phyloP scores from a whole-genome alignment of 1,140 invertebrate genomes.

The Lordiphosa mommai region DNA sequence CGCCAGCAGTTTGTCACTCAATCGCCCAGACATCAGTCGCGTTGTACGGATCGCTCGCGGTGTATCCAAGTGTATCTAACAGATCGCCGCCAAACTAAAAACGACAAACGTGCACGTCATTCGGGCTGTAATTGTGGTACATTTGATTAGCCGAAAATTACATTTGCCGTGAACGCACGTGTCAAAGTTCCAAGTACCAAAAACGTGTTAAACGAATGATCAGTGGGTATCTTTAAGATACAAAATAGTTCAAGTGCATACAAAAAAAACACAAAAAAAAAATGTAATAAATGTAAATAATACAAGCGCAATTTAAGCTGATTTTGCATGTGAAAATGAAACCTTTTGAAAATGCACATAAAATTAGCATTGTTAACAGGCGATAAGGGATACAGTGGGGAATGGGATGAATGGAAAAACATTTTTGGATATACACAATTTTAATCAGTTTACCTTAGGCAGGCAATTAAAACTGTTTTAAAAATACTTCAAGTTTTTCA shows the following conservation, averaged over 20 bases:
- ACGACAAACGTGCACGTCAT: conserved; percentile 27
- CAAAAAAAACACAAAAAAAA: conserved; percentile 3
- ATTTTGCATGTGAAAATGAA: conserved; percentile 23
- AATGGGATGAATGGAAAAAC: neutral
- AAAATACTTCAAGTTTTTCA: too few relatives aligned
- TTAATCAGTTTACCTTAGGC: too few relatives aligned
- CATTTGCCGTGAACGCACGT: conserved; percentile 47
- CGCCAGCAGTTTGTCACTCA: conserved; percentile 73
- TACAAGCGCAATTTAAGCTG: conserved; percentile 18
- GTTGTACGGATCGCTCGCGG: conserved; percentile 37
- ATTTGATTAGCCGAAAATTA: conserved; percentile 11
- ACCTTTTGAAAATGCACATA: conserved; percentile 38
- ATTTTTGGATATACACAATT: too few relatives aligned
- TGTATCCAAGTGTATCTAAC: conserved; percentile 37
- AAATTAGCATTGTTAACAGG: conserved; percentile 41
- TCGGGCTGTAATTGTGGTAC: conserved; percentile 6
- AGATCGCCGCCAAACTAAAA: conserved; percentile 30
- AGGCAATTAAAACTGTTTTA: too few relatives aligned
- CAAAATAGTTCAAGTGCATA: conserved; percentile 22
- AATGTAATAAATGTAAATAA: neutral
- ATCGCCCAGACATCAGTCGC: conserved; percentile 71
- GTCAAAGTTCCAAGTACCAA: conserved; percentile 33
- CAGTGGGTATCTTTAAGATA: conserved; percentile 29
- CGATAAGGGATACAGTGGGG: conserved; percentile 40
- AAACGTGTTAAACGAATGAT: conserved; percentile 25